Base-by-base conservation (phyloP, 2,888 invertebrate species). In the Camponotus fellah region DNA sequence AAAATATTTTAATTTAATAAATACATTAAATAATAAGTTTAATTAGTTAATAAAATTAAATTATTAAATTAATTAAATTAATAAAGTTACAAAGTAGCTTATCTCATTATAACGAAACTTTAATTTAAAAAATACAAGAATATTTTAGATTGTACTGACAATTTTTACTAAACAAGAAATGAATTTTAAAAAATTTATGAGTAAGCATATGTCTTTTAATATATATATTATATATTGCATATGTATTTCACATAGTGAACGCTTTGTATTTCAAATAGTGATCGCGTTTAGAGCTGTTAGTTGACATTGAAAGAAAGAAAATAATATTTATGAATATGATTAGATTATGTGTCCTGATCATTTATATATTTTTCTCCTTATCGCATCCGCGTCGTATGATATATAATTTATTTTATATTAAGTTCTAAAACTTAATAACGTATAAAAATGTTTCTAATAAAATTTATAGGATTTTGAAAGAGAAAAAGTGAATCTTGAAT, bases 291-390 rank as follows among this genome's bases (percentile, higher is more conserved):
- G 17, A 58, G 10, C 68, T 4, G 17, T 76, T 34, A 26, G 9
- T n/a, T 26, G 69, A 56, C 68, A 49, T 6, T 53, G 68, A 58
- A 56, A 32, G 10, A n/a, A 4, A 43, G 49, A 49, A n/a, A 60
- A 43, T 71, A n/a, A 21, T 79, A 43, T 21, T 43, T 58, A 71
- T 64, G 34, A 3, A 12, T 69, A 69, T 34, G 71, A 79, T 79
- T 79, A 71, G 58, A 69, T 68, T n/a, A 26, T 1, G 68, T n/a
- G 40, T 26, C 34, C 12, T 34, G 46, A 43, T 26, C 1, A 26
- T 26, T 26, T 26, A 26, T 26, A 26, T 26, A 26, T 26, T 26
- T 26, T 26, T 26, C 26, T 26, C 26, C 26, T 26, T 26, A 26
- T 26, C 1, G 2, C 26, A 26, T 26, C 26, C 26, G 26, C 26